Evolutionary conservation across 2,113 vertebrate species (phyloP).

Genomic region (Merops nubicus): DNA sequence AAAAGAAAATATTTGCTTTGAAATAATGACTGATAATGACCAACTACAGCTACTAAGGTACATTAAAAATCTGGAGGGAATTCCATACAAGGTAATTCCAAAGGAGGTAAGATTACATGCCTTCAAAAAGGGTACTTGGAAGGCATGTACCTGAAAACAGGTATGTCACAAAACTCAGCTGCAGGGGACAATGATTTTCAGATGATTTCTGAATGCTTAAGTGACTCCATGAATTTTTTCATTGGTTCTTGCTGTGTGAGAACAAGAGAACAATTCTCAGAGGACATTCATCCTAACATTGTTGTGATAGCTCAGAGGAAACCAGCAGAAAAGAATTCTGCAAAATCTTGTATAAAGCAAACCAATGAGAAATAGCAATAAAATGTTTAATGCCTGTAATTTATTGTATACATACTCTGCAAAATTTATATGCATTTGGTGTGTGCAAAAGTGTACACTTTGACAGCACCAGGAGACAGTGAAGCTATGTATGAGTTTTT

Average conservation of each 20-base stretch:
- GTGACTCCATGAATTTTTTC: not conserved
- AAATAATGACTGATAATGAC: not conserved
- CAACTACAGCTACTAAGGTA: not conserved
- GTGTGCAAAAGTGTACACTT: slow-evolving; percentile 75
- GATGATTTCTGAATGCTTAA: not conserved
- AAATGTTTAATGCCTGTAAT: slow-evolving; percentile 77
- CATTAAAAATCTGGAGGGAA: not conserved
- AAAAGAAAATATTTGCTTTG: not conserved
- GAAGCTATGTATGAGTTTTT: slow-evolving; percentile 47
- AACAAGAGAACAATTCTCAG: not conserved
- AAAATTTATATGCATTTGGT: slow-evolving; percentile 69
- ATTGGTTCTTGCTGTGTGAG: not conserved
- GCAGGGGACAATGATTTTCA: not conserved
- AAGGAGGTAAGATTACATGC: not conserved
- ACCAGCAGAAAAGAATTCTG: not conserved
- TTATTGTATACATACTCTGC: slow-evolving; percentile 77
- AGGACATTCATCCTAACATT: not conserved
- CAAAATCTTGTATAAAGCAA: slow-evolving; percentile 51
- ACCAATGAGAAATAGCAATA: slow-evolving; percentile 71
- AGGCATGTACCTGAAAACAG: not conserved
- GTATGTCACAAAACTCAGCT: not conserved
- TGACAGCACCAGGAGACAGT: slow-evolving; percentile 76
- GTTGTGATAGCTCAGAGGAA: not conserved
- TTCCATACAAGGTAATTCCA: not conserved
- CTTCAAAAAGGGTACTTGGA: not conserved